A percentile compares a stretch with the other conserved stretches of the same genome.
These are phyloP conservation scores for Mystacornis crossleyi DNA, from an alignment of 2,113 vertebrate species.

Conservation along the genomic window DNA sequence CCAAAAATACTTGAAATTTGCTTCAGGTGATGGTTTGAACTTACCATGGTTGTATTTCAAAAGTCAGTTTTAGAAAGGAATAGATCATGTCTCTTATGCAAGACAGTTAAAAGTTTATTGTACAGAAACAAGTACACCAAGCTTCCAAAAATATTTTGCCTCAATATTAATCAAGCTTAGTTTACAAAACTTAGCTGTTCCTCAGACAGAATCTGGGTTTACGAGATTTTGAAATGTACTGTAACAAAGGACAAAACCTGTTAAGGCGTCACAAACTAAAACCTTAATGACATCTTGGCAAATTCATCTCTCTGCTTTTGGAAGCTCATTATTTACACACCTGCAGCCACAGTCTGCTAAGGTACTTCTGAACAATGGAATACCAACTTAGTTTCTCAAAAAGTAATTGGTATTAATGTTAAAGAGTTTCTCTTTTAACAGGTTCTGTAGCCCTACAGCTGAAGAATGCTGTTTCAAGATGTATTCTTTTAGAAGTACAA, in stretches of 20 bases:
- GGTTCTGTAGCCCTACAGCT: neutral
- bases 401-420: neutral
- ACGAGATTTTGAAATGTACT: constrained; percentile 33
- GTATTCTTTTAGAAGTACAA: neutral
- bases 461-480: neutral
- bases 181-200: constrained; percentile 27
- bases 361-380: neutral
- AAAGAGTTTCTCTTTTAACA: neutral
- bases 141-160: constrained; percentile 34
- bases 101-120: constrained; percentile 52
- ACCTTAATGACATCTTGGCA: neutral
- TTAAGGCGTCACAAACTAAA: neutral
- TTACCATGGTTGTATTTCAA: neutral
- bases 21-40: neutral
- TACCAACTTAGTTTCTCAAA: neutral
- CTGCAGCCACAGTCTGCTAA: neutral
- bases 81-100: neutral
- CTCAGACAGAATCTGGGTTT: neutral
- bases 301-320: neutral
- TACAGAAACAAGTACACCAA: constrained; percentile 33
- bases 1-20: neutral
- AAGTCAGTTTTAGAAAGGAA: neutral
- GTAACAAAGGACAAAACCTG: neutral
- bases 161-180: neutral
- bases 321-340: neutral